Conservation (phyloP, 1,140 invertebrate species). For the Halyomorpha halys region DNA sequence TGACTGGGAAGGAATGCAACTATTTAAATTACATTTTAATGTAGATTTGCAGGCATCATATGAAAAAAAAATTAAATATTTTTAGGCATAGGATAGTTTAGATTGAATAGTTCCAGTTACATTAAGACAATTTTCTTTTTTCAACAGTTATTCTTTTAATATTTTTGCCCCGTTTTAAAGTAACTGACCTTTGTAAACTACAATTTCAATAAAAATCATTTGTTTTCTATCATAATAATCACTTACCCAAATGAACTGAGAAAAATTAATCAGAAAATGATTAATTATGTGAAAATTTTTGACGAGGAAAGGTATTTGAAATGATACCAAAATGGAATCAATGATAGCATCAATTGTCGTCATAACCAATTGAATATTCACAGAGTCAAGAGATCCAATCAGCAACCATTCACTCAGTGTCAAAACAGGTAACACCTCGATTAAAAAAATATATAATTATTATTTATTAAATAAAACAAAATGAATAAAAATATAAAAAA, state of each 20-base stretch:
- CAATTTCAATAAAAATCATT: too few relatives aligned
- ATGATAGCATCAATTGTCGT: not conserved
- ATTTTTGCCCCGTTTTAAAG: too few relatives aligned
- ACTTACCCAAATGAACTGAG: slow-evolving; percentile 15
- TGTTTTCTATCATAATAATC: too few relatives aligned
- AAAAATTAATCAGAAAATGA: slow-evolving; percentile 11
- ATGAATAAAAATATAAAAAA: not conserved
- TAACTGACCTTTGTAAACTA: too few relatives aligned
- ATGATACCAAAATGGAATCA: slow-evolving; percentile 6
- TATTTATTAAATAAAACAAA: not conserved
- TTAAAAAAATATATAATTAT: not conserved
- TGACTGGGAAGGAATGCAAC: too few relatives aligned
- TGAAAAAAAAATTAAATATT: too few relatives aligned
- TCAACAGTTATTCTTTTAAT: too few relatives aligned
- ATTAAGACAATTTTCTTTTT: too few relatives aligned
- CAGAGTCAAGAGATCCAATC: not conserved
- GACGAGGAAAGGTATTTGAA: slow-evolving; percentile 7
- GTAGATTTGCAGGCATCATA: too few relatives aligned
- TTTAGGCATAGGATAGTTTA: too few relatives aligned
- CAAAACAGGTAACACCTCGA: slow-evolving; percentile 4
- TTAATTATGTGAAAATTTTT: slow-evolving; percentile 5
- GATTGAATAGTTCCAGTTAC: too few relatives aligned
- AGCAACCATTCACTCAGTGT: slow-evolving; percentile 4
- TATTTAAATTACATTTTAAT: too few relatives aligned
- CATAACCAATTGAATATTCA: not conserved